Conservation (phyloP, 2,797 vertebrate genomes). For the Notolabrus celidotus region DNA sequence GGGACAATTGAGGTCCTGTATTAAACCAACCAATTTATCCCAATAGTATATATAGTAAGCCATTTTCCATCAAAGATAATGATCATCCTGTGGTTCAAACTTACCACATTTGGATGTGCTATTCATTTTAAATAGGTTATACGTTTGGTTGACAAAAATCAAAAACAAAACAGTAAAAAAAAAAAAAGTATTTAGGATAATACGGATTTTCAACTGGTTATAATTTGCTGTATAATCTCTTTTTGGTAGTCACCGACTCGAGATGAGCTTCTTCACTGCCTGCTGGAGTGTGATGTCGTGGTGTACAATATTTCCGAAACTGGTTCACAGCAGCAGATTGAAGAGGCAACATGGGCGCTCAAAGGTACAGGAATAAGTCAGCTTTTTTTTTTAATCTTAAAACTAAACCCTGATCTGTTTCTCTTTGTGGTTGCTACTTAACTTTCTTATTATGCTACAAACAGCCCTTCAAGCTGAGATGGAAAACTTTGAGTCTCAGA, state of each 20-base stretch:
- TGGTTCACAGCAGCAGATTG: conserved; percentile 72
- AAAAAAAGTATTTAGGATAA: not conserved
- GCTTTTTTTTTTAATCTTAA: not conserved
- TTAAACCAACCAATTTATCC: no score
- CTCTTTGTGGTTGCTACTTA: not conserved
- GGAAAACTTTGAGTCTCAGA: conserved; percentile 83
- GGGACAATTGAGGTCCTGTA: no score
- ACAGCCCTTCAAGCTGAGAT: conserved; percentile 87
- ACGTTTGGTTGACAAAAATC: no score
- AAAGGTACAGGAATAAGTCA: conserved; percentile 49
- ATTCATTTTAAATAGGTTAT: no score
- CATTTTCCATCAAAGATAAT: no score
- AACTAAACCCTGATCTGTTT: not conserved
- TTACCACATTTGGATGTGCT: no score
- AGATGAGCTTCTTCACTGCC: conserved; percentile 80
- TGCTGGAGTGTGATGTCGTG: conserved; percentile 91
- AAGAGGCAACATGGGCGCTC: conserved; percentile 91
- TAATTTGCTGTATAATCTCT: not conserved
- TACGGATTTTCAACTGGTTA: not conserved
- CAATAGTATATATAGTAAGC: no score
- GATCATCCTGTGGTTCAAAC: no score
- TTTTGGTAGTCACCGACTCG: conserved; percentile 80
- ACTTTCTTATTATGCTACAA: not conserved
- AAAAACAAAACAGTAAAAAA: no score
- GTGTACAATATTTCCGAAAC: conserved; percentile 94